A percentile compares a stretch with the other conserved stretches of the same genome.
phyloP scores from a whole-genome alignment of 2,113 vertebrate species.

The rat (Rattus norvegicus) region DNA sequence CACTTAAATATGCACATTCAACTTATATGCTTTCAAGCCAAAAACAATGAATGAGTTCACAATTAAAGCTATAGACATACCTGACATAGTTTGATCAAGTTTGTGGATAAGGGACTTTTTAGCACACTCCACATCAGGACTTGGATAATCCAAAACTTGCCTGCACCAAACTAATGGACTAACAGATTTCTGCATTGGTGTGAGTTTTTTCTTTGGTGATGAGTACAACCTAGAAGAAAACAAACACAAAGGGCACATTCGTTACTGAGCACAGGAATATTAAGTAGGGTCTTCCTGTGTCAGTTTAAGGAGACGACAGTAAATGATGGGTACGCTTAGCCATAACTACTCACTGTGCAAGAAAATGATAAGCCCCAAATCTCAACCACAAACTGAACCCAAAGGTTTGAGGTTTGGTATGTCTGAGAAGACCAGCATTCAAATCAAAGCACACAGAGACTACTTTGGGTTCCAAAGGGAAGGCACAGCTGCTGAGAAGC shows the following conservation, averaged over 20 bases:
- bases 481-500: constrained; percentile 4
- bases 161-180: constrained; percentile 98
- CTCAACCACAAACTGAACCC: constrained; percentile 50
- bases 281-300: constrained; percentile 28
- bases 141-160: constrained; percentile 96
- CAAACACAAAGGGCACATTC: constrained; percentile 20
- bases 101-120: constrained; percentile 97
- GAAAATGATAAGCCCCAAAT: constrained; percentile 33
- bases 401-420: neutral
- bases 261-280: constrained; percentile 37
- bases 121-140: constrained; percentile 97
- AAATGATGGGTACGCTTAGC: neutral
- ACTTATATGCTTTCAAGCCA: neutral
- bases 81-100: constrained; percentile 97
- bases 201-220: constrained; percentile 93
- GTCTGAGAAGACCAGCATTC: constrained; percentile 38
- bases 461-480: constrained; percentile 19
- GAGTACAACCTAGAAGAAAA: constrained; percentile 92
- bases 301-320: neutral
- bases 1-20: constrained; percentile 8
- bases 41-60: constrained; percentile 57
- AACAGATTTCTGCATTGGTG: constrained; percentile 93
- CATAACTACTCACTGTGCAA: constrained; percentile 34
- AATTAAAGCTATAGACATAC: constrained; percentile 86
- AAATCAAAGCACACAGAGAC: constrained; percentile 45